Evolutionary conservation across 2,888 invertebrate genomes (phyloP).

Genomic region (Lasioglossum zephyrum): DNA sequence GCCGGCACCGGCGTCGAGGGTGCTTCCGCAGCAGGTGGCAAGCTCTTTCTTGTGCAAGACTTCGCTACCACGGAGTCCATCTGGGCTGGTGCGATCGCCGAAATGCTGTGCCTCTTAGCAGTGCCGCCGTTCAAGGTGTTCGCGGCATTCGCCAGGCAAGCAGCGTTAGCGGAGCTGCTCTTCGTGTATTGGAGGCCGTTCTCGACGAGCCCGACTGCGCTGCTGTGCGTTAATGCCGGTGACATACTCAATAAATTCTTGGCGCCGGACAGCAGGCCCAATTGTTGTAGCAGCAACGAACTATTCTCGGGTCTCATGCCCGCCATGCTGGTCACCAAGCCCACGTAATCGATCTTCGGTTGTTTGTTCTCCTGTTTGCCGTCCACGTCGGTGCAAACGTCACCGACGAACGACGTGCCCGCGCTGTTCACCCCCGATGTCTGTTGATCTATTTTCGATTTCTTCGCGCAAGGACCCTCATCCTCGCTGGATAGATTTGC

Average conservation of each 20-base stretch:
- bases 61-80: conserved; percentile 71
- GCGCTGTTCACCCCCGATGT: conserved; percentile 49
- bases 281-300: conserved; percentile 71
- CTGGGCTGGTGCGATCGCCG: conserved; percentile 75
- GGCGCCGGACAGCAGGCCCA: conserved; percentile 71
- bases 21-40: conserved; percentile 83
- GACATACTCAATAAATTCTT: conserved; percentile 71
- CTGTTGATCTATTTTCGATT: conserved; percentile 71
- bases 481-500: conserved; percentile 74
- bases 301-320: conserved; percentile 75
- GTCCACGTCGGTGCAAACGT: conserved; percentile 44
- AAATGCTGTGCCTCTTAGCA: conserved; percentile 48
- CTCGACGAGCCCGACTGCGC: conserved; percentile 79
- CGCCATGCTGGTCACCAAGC: conserved; percentile 73
- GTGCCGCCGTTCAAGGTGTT: conserved; percentile 83
- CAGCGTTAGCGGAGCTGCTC: conserved; percentile 81
- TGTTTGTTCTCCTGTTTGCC: conserved; percentile 53
- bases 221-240: conserved; percentile 59
- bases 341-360: conserved; percentile 75
- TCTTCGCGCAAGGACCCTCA: conserved; percentile 75
- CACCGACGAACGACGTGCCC: conserved; percentile 58
- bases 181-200: conserved; percentile 81
- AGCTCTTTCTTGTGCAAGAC: conserved; percentile 73
- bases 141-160: conserved; percentile 15
- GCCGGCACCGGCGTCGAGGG: conserved; percentile 82